A percentile compares a stretch with the other conserved stretches of the same genome.
These are phyloP conservation scores for Bergia puertoricense DNA, from an alignment of 92 coral and sea anemone species.

Conservation along the genomic window DNA sequence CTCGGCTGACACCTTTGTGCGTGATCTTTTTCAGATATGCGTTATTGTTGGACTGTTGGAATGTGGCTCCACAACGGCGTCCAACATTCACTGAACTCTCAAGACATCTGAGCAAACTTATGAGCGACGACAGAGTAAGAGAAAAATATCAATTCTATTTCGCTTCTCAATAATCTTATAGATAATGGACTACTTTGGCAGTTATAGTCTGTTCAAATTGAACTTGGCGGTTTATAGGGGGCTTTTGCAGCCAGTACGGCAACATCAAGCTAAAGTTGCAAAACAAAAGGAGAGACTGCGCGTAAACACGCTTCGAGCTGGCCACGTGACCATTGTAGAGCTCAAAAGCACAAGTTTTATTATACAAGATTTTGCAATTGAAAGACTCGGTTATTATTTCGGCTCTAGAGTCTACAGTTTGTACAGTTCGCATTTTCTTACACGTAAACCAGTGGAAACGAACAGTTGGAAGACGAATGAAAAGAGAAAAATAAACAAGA, in stretches of 20 bases:
- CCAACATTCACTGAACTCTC: conserved; percentile 89
- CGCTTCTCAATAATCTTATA: too few relatives aligned
- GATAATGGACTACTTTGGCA: background rate
- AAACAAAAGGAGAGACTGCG: background rate
- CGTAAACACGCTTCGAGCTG: background rate
- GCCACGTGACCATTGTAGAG: too few relatives aligned
- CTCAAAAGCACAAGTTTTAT: too few relatives aligned
- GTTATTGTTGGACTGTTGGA: conserved; percentile 96
- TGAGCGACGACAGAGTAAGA: conserved; percentile 89
- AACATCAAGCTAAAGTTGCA: background rate
- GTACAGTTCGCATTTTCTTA: too few relatives aligned
- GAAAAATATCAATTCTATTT: background rate
- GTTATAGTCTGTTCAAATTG: background rate
- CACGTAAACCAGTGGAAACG: too few relatives aligned
- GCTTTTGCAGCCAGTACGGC: background rate
- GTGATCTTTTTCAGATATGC: conserved; percentile 58
- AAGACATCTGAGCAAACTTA: conserved; percentile 84
- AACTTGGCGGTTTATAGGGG: background rate
- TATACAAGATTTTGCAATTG: too few relatives aligned
- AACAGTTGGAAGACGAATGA: too few relatives aligned
- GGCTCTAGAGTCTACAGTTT: too few relatives aligned
- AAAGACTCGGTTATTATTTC: too few relatives aligned
- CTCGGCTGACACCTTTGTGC: background rate
- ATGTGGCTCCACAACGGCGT: conserved; percentile 89
- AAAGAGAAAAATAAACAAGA: too few relatives aligned